Evolutionary conservation across 2,888 invertebrate species (phyloP), one percentile per base, ranked within the genome.

Genomic region (Epiblema foenella): DNA sequence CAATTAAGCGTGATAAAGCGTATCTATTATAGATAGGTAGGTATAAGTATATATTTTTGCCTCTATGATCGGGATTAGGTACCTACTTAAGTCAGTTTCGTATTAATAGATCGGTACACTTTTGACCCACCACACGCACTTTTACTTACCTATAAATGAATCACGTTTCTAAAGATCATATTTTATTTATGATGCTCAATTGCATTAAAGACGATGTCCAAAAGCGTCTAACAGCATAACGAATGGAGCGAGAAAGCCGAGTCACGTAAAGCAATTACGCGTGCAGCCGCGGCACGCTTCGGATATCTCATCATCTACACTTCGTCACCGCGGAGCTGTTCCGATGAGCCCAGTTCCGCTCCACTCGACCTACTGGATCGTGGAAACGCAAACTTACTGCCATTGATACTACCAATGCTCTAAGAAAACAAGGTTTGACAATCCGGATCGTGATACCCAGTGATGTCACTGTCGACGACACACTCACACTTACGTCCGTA

Each of bases 211-310:
- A 66, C 56, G 59, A 52, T 58, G 69, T 49, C 68, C 66, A 66
- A 54, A 66, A 60, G 29, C 42, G 65, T 63, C 37, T 58, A 52
- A 46, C 52, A 60, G 66, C 71, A 67, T 71, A 71, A 66, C 72
- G 69, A 72, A 65, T 63, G 37, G 58, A 46, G 58, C 58, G 70
- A 85, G 85, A 81, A 78, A 76, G 84, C 79, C 72, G 72, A 82
- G 83, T 85, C 85, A 86, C 82, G 81, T 80, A 75, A 79, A 83
- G 82, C 80, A 85, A 85, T 86, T 84, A 82, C 74, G 58, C 59
- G 73, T 68, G 75, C 69, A 77, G 75, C 69, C 68, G 72, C 72
- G 75, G 77, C 73, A 78, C 75, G 74, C 73, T 77, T 76, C 78
- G 78, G 76, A 77, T 77, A 81, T 81, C 79, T 68, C 72, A 74